Percentiles rank a stretch among this genome's conserved stretches.
Conservation (phyloP, 2,113 vertebrate species). For the Picathartes gymnocephalus region DNA sequence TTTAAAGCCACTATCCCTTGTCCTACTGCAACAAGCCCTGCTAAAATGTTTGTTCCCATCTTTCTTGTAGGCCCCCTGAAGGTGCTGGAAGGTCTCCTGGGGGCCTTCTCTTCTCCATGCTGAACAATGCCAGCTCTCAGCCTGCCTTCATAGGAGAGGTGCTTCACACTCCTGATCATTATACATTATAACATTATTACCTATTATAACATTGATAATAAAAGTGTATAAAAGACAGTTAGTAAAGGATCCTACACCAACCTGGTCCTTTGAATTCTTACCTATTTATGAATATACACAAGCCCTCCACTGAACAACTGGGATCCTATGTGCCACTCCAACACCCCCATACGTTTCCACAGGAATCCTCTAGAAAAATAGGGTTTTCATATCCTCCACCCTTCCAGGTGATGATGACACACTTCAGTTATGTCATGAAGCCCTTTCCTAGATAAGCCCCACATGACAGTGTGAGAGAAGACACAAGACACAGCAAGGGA, state of each 20-base stretch:
- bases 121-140: fast-evolving
- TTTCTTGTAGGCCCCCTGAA: neutral
- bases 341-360: fast-evolving
- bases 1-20: neutral
- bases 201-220: neutral
- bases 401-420: neutral
- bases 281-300: neutral
- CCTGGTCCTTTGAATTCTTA: neutral
- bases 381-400: neutral
- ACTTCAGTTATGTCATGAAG: neutral
- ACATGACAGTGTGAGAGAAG: fast-evolving
- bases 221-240: neutral
- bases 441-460: neutral
- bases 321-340: neutral
- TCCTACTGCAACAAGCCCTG: neutral
- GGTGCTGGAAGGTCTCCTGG: neutral
- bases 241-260: fast-evolving
- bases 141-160: neutral
- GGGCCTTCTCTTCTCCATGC: neutral
- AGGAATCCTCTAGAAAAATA: neutral
- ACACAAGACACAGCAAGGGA: neutral
- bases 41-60: neutral
- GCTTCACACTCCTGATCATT: neutral
- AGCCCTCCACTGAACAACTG: neutral
- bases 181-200: neutral